Percentiles rank a stretch among this genome's conserved stretches.
These are phyloP conservation scores for Conops quadrifasciatus DNA, from an alignment of 2,888 invertebrate genomes.

Conservation along the genomic window DNA sequence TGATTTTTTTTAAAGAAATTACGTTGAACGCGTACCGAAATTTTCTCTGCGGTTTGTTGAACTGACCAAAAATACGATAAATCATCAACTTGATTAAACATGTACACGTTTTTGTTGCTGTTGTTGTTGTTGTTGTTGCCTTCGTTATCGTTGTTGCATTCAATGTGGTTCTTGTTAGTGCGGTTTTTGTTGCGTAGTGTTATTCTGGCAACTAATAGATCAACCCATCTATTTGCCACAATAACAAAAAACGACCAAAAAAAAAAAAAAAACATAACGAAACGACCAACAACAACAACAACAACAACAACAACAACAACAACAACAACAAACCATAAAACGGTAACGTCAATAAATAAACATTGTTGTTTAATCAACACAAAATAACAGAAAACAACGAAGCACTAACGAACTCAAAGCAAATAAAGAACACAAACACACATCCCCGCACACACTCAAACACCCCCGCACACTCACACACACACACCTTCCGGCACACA, in stretches of 20 bases:
- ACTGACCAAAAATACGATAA: constrained; percentile 3
- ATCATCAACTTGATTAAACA: constrained; percentile 4
- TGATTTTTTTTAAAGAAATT: background rate
- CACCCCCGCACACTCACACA: background rate
- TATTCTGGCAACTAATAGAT: constrained; percentile 7
- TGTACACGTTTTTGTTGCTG: background rate
- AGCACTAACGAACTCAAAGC: constrained; percentile 25
- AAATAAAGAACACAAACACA: background rate
- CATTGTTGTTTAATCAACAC: constrained; percentile 27
- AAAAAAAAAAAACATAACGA: background rate
- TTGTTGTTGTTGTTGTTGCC: background rate
- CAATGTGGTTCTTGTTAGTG: background rate
- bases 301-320: constrained; percentile 20
- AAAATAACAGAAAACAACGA: constrained; percentile 21
- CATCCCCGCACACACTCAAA: background rate
- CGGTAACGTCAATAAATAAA: constrained; percentile 15
- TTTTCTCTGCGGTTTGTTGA: background rate
- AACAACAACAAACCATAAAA: constrained; percentile 4
- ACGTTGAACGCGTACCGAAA: background rate
- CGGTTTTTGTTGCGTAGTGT: background rate
- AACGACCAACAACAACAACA: constrained; percentile 9
- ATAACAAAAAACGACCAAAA: background rate
- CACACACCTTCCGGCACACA: background rate
- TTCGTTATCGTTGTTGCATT: background rate
- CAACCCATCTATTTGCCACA: background rate